phyloP scores from a whole-genome alignment of 2,797 vertebrate species.

The Artibeus jamaicensis region DNA sequence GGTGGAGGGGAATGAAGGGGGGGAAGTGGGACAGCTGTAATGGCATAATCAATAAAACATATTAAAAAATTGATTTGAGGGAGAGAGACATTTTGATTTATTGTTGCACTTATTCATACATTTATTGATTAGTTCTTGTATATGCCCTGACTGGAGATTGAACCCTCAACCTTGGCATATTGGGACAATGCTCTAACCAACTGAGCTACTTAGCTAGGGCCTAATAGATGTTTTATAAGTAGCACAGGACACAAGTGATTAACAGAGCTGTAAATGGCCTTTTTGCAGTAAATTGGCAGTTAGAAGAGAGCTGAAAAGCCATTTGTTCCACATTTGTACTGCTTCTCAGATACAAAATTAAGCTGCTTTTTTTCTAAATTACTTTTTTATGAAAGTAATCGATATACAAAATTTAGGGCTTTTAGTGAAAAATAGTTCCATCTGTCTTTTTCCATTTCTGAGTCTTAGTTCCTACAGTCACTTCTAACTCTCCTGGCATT shows the following conservation, averaged over 20 bases:
- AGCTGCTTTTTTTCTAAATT: neutral
- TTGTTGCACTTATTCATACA: neutral
- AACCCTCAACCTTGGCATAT: neutral
- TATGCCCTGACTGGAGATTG: neutral
- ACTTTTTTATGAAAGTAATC: neutral
- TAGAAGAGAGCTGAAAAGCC: neutral
- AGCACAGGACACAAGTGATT: neutral
- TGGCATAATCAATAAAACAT: too few relatives aligned
- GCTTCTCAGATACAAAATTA: neutral
- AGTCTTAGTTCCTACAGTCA: neutral
- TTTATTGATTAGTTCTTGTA: neutral
- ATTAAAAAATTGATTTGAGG: neutral
- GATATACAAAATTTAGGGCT: neutral
- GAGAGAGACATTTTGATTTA: neutral
- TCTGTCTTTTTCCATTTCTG: neutral
- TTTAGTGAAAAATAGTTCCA: neutral
- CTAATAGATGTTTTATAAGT: neutral
- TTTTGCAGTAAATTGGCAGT: neutral
- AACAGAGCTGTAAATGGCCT: neutral
- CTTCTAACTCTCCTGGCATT: neutral
- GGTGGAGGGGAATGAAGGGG: too few relatives aligned
- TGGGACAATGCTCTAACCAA: neutral
- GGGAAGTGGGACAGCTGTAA: too few relatives aligned
- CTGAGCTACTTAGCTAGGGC: neutral
- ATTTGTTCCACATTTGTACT: neutral